phyloP scores from a whole-genome alignment of 2,888 invertebrate genomes.

The Onthophagus sagittarius region DNA sequence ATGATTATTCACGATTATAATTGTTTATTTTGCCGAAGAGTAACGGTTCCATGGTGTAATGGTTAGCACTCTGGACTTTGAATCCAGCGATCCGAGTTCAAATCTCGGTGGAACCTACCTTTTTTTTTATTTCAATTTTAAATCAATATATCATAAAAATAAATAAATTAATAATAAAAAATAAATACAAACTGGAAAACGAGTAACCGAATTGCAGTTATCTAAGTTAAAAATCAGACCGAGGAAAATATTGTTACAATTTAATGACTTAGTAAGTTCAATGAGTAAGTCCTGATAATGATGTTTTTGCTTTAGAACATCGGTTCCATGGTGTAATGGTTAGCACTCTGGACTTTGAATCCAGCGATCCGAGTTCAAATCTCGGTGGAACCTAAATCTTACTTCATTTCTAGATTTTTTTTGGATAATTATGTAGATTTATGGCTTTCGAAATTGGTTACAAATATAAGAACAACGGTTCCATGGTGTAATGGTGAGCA shows the following conservation, averaged over 20 bases:
- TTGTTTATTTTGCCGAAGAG: not conserved
- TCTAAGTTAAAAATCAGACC: no score
- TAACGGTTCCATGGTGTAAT: constrained; percentile 54
- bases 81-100: constrained; percentile 62
- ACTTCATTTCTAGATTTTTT: no score
- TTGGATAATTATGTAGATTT: no score
- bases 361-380: constrained; percentile 61
- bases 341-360: constrained; percentile 64
- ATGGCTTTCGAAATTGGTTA: no score
- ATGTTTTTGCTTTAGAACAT: no score
- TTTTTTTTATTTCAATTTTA: not conserved
- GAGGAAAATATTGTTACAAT: constrained; percentile 28
- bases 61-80: constrained; percentile 64
- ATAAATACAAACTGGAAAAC: constrained; percentile 63
- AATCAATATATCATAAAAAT: constrained; percentile 51
- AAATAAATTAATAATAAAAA: no score
- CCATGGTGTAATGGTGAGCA: constrained; percentile 65
- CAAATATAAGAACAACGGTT: constrained; percentile 44
- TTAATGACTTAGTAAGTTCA: not conserved
- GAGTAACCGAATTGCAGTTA: constrained; percentile 43
- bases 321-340: constrained; percentile 63
- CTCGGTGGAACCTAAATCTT: constrained; percentile 55
- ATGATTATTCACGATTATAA: not conserved
- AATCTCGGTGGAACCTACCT: constrained; percentile 57
- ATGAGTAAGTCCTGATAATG: no score